phyloP scores from a whole-genome alignment of 2,797 vertebrate species.

The Carduelis carduelis region DNA sequence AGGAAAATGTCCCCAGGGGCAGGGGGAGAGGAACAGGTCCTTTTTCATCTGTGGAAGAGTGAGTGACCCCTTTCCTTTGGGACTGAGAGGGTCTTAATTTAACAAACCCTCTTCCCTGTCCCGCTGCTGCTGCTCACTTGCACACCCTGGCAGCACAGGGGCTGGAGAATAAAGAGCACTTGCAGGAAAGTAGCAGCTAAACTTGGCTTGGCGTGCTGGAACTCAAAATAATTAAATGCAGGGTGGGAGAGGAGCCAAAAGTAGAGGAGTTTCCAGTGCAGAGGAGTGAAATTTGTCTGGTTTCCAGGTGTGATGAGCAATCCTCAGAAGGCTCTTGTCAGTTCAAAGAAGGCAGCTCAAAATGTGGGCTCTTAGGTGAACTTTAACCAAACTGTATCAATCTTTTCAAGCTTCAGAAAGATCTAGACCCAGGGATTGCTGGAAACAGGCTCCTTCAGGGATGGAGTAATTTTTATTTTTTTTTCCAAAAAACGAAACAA shows the following conservation, averaged over 20 bases:
- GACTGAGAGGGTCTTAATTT: constrained; percentile 37
- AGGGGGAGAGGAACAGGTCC: constrained; percentile 40
- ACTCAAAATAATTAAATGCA: constrained; percentile 35
- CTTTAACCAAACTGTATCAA: background rate
- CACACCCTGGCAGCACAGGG: background rate
- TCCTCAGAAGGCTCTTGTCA: background rate
- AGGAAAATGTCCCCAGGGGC: constrained; percentile 30
- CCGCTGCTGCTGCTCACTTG: constrained; percentile 31
- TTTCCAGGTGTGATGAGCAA: constrained; percentile 52
- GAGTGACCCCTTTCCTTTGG: constrained; percentile 50
- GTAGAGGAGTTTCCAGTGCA: constrained; percentile 33
- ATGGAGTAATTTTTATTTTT: background rate
- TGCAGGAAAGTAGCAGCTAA: constrained; percentile 43
- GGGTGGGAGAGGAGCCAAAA: constrained; percentile 34
- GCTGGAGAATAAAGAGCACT: background rate
- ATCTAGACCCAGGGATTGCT: background rate
- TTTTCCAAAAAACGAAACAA: too few relatives aligned
- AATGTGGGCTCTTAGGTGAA: background rate
- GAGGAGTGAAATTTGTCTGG: constrained; percentile 55
- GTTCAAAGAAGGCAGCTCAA: constrained; percentile 11
- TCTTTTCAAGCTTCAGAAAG: background rate
- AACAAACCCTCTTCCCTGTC: constrained; percentile 29
- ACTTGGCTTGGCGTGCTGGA: constrained; percentile 16
- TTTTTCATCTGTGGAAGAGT: constrained; percentile 55
- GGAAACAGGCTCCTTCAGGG: background rate